Evolutionary conservation across 2,113 vertebrate genomes (phyloP), one percentile per base, ranked within the genome.

Genomic region (Oreochromis aureus): DNA sequence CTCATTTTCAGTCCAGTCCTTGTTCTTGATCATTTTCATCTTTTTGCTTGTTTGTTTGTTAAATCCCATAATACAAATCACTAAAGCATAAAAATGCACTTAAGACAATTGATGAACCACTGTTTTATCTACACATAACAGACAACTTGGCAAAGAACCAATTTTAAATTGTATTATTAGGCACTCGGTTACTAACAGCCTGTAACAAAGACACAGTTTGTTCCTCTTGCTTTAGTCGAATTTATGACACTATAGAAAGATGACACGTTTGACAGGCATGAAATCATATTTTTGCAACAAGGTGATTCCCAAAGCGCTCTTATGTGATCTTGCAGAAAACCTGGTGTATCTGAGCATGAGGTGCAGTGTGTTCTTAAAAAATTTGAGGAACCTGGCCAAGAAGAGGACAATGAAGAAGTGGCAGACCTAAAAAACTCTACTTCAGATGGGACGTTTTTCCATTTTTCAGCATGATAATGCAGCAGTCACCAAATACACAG

Each of bases 21-120:
- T 0, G 32, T 2, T 18, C 0, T 63, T n/a, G 32, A 36, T 0
- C 0, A n/a, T 39, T 66, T n/a, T 66, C 10, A 66, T 5, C 3
- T 39, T 66, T 66, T 66, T 13, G 19, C 34, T 66, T 8, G 61
- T 11, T 66, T 66, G 19, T 39, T 66, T 63, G 32, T 2, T 36
- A 63, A 39, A 5, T 66, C 2, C 0, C 0, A 66, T 66, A 66
- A 39, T 66, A 39, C 61, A n/a, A 39, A n/a, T 39, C 61, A 13
- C 34, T 39, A 66, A 39, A 39, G 61, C 34, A 66, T 66, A 66
- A 66, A 66, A 39, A 0, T n/a, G 6, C 10, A 22, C 0, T 4
- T 5, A 66, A 39, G 19, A 10, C 8, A 10, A 10, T 3, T 10
- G 36, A 39, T 22, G 34, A 66, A n/a, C 34, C 34, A 13, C 32